Base-by-base conservation (phyloP, 1,140 invertebrate species). In the Manduca sexta region DNA sequence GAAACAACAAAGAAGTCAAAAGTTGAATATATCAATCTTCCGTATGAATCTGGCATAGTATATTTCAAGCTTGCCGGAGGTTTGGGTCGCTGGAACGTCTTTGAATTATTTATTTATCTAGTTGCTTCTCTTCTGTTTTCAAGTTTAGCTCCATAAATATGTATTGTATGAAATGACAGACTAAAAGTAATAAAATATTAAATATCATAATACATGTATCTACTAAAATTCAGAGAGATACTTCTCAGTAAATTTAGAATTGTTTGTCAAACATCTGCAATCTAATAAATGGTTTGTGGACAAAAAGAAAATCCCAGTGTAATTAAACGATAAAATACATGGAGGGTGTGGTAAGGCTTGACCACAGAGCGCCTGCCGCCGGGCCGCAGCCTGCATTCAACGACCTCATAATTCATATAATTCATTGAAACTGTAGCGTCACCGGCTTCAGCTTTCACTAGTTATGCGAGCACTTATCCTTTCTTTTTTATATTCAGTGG, bases 341-440 rank as follows among this genome's bases (percentile, higher is more conserved):
- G 45, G 42, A 49, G 29, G 44, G 47, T 46, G 45, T 48, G 49
- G 43, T 55, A 47, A 42, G 48, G 18, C 26, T 16, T 30, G 53
- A 48, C 34, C 45, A 29, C 49, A 44, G 21, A 37, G 17, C 44
- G 49, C 21, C 21, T 46, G n/a, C n/a, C n/a, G n/a, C n/a, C n/a
- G 31, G 38, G 31, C 18, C 37, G 11, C 37, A 38, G 42, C 48
- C 51, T 58, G 59, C 67, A 66, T 65, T 64, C 61, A 68, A 48
- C 60, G 53, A 58, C 53, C 49, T 56, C 69, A n/a, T n/a, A n/a
- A n/a, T n/a, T n/a, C n/a, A 64, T 70, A 74, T 74, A 69, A 74
- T 71, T 66, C 70, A 69, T 71, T 49, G 52, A 48, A 12, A 45
- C 38, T 57, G 48, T 52, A 30, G 16, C 21, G 21, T 21, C 21